Evolutionary conservation across 2,888 invertebrate species (phyloP).

Genomic region (Microchrysa polita): DNA sequence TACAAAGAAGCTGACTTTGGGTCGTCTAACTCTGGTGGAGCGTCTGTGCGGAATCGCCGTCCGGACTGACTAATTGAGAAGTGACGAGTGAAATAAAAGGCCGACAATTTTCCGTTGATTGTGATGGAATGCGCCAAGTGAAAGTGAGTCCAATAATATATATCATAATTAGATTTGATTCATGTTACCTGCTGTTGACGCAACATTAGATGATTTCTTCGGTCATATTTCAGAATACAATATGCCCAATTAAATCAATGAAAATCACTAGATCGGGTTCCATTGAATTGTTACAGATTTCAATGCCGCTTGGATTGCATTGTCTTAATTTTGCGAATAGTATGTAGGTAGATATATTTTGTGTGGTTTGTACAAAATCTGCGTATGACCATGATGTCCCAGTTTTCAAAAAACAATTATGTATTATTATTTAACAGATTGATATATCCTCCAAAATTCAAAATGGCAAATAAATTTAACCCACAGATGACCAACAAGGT

Average conservation of each 20-base stretch:
- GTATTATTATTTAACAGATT: no score
- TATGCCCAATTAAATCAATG: neutral
- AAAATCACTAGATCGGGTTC: neutral
- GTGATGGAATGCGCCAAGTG: neutral
- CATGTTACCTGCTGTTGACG: neutral
- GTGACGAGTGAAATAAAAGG: constrained; percentile 7
- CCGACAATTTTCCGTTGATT: neutral
- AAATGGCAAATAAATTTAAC: no score
- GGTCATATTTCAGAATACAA: neutral
- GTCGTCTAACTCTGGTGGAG: neutral
- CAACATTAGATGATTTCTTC: neutral
- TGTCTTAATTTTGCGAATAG: no score
- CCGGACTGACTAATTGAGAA: neutral
- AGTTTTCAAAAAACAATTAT: no score
- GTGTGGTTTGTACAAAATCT: no score
- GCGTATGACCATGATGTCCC: no score
- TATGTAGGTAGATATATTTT: no score
- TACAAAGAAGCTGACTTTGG: no score
- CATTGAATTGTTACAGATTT: neutral
- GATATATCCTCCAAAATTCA: no score
- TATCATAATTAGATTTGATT: constrained; percentile 11
- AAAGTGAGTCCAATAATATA: neutral
- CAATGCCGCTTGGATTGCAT: neutral
- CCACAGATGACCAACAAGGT: no score
- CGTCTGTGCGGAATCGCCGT: no score